Evolutionary conservation across 2,113 vertebrate species (phyloP).

Genomic region (Desmodus rotundus): DNA sequence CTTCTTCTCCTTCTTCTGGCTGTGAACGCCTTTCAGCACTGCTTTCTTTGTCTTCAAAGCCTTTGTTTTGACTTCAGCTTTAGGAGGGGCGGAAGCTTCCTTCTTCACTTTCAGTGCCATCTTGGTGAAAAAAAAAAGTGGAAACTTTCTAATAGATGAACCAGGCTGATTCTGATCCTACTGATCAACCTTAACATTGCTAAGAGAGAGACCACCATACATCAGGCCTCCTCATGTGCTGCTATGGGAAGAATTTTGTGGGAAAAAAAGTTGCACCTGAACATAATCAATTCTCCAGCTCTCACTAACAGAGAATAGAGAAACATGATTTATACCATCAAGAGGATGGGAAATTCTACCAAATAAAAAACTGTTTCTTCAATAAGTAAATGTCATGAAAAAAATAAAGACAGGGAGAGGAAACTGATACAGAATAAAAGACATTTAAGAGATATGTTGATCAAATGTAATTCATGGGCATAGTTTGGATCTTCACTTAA

Average conservation of each 20-base stretch:
- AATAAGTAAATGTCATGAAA: neutral
- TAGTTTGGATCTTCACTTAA: neutral
- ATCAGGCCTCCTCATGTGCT: neutral
- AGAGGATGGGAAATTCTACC: neutral
- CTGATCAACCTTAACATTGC: neutral
- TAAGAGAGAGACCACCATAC: neutral
- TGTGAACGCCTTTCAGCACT: neutral
- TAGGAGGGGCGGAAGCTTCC: neutral
- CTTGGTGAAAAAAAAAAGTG: neutral
- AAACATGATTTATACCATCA: neutral
- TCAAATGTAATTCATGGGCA: neutral
- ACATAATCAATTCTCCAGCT: neutral
- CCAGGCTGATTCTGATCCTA: neutral
- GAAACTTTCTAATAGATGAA: neutral
- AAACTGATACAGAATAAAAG: neutral
- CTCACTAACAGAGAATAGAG: neutral
- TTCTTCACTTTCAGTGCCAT: neutral
- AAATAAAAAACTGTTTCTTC: neutral
- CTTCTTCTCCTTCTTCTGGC: neutral
- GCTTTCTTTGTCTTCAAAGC: neutral
- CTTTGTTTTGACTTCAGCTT: neutral
- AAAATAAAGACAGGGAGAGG: neutral
- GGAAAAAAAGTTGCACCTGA: neutral
- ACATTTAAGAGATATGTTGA: neutral
- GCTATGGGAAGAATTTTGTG: neutral